Percentiles rank a stretch among this genome's conserved stretches.
Evolutionary conservation across 2,113 vertebrate genomes (phyloP).

Genomic region (Entelurus aequoreus): DNA sequence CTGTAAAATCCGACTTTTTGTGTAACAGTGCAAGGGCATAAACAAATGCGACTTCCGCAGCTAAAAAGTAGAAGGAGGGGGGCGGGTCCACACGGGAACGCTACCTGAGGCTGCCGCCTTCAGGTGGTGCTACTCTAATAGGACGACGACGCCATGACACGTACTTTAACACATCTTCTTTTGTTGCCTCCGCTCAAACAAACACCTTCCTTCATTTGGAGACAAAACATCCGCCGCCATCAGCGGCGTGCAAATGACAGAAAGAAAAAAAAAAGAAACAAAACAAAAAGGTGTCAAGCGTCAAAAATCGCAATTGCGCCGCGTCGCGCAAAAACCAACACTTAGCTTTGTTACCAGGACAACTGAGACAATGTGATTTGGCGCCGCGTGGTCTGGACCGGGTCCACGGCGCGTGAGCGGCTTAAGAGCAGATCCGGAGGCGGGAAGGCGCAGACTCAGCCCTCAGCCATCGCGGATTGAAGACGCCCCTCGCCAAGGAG

Average conservation of each 20-base stretch:
- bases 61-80: constrained; percentile 33
- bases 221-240: constrained; percentile 71
- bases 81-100: constrained; percentile 53
- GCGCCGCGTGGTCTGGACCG: constrained; percentile 60
- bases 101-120: constrained; percentile 64
- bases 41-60: constrained; percentile 50
- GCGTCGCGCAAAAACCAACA: constrained; percentile 78
- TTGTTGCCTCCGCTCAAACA: constrained; percentile 67
- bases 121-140: constrained; percentile 70
- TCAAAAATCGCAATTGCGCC: constrained; percentile 73
- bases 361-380: constrained; percentile 75
- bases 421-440: constrained; percentile 59
- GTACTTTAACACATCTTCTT: constrained; percentile 70
- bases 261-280: constrained; percentile 66
- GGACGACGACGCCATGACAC: constrained; percentile 54
- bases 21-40: neutral
- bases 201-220: constrained; percentile 73
- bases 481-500: constrained; percentile 60
- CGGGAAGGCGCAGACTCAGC: constrained; percentile 40
- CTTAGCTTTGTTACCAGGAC: constrained; percentile 79
- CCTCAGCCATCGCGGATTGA: constrained; percentile 40
- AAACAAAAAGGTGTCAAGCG: constrained; percentile 70
- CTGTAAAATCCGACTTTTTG: too few relatives aligned
- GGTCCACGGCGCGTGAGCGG: constrained; percentile 65
- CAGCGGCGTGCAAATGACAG: constrained; percentile 13